A percentile compares a stretch with the other conserved stretches of the same genome.
Evolutionary conservation across 1,140 invertebrate species (phyloP).

Genomic region (Drosophila sp.): DNA sequence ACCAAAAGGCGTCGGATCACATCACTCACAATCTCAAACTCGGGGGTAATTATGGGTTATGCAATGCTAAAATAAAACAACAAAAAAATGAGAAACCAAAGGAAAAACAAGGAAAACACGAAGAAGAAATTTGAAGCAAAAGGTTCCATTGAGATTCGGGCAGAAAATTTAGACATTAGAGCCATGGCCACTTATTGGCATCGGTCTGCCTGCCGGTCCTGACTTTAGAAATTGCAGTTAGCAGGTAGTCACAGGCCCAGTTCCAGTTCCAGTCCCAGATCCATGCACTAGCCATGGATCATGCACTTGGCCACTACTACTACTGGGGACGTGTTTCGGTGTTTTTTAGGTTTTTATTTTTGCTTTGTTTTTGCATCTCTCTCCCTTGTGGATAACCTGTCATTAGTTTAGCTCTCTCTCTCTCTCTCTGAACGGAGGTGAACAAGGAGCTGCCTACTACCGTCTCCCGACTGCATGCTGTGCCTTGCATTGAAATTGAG

Average conservation of each 20-base stretch:
- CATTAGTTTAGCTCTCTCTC: conserved; percentile 65
- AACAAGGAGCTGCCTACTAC: conserved; percentile 30
- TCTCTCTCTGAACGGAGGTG: conserved; percentile 33
- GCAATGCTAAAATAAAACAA: conserved; percentile 61
- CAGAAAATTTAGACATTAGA: conserved; percentile 79
- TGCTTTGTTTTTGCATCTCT: conserved; percentile 62
- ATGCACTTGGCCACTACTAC: conserved; percentile 53
- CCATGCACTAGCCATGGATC: conserved; percentile 35
- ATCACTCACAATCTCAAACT: conserved; percentile 55
- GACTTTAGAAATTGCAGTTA: conserved; percentile 56
- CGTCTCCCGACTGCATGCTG: conserved; percentile 35
- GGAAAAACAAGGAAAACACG: conserved; percentile 36
- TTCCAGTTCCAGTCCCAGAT: neutral
- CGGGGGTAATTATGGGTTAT: conserved; percentile 62
- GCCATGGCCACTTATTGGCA: conserved; percentile 76
- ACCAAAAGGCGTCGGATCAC: conserved; percentile 69
- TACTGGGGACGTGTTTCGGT: conserved; percentile 22
- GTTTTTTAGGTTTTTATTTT: neutral
- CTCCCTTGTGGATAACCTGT: conserved; percentile 69
- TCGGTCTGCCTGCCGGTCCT: conserved; percentile 31
- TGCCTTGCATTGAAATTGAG: conserved; percentile 66
- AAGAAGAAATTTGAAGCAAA: conserved; percentile 34
- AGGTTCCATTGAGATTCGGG: conserved; percentile 37
- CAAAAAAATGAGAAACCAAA: conserved; percentile 1
- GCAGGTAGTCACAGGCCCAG: conserved; percentile 59